Evolutionary conservation across 1,140 invertebrate species (phyloP), one percentile per base, ranked within the genome.

Genomic region (Sesamia nonagrioides): DNA sequence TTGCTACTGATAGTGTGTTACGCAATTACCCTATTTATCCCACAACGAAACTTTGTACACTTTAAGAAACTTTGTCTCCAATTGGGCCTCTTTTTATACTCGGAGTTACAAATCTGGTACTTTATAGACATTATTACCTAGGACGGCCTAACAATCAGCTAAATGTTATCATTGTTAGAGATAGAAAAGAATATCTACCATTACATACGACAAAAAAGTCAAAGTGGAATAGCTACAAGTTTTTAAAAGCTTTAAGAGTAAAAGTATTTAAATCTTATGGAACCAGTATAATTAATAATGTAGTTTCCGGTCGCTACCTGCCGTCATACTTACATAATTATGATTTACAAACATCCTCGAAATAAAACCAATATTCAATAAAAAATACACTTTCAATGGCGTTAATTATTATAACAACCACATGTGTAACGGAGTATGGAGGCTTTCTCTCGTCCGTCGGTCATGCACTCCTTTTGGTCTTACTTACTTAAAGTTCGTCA

Each of bases 381-480:
- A 73, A 58, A 33, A 71, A 52, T 21, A 35, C 72, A 60, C 72
- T 66, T 76, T 66, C 61, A 50, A 60, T 42, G 27, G 76, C 45
- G 76, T 69, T 77, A 77, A 77, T 77, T 77, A 69, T 69, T 56
- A 69, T 75, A 75, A 75, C 50, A 68, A 69, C 18, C 37, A 54
- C 63, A 40, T 77, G 63, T 77, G 76, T 77, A 77, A 35, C 76
- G 63, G 52, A 77, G 76, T 68, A 77, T 77, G 76, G 76, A 77
- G 76, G 76, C 76, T 77, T 77, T 77, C 76, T 42, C 76, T 74
- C 72, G 27, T 60, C 60, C 50, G 71, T 58, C 72, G 69, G 83
- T 82, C 61, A 80, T 88, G 86, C 80, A 87, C 89, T 87, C 82
- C 83, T 89, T 89, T 89, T 78, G 82, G 78, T 52, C 76, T 79